Conservation (phyloP, 2,113 vertebrate genomes). For the Calyptommatus sinebrachiatus region DNA sequence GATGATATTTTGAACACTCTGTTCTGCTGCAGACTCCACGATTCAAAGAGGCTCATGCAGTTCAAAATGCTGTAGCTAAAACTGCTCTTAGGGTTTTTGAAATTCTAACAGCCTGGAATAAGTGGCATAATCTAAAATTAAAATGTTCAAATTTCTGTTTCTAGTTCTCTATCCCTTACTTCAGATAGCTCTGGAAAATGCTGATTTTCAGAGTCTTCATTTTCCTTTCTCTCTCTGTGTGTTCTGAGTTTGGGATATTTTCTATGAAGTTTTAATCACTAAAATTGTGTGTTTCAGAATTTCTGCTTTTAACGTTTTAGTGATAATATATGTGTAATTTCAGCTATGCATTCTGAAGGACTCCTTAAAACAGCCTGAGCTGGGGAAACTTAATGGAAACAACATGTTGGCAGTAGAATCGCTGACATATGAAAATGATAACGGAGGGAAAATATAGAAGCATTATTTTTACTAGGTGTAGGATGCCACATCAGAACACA, state of each 20-base stretch:
- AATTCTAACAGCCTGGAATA: not conserved
- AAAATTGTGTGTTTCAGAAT: not conserved
- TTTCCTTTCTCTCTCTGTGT: not conserved
- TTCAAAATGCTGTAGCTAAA: not conserved
- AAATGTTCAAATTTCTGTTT: not conserved
- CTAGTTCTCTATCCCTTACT: not conserved
- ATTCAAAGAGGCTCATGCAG: not conserved
- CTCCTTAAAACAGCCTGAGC: slow-evolving; percentile 14
- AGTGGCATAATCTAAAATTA: not conserved
- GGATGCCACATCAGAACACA: not conserved
- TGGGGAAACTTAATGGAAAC: not conserved
- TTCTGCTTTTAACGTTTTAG: not conserved
- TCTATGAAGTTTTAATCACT: not conserved
- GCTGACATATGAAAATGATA: not conserved
- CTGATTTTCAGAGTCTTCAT: not conserved
- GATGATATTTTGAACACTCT: not conserved
- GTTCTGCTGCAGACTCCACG: not conserved
- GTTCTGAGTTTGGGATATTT: not conserved
- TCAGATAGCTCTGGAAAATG: not conserved
- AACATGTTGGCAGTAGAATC: not conserved
- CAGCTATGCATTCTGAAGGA: not conserved
- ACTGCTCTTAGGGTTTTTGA: not conserved
- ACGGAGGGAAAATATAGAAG: not conserved
- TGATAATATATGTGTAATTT: not conserved
- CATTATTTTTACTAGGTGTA: accelerated